These are phyloP conservation scores for Acropora yongei DNA, from an alignment of 64 coral and sea anemone species.

Conservation along the genomic window DNA sequence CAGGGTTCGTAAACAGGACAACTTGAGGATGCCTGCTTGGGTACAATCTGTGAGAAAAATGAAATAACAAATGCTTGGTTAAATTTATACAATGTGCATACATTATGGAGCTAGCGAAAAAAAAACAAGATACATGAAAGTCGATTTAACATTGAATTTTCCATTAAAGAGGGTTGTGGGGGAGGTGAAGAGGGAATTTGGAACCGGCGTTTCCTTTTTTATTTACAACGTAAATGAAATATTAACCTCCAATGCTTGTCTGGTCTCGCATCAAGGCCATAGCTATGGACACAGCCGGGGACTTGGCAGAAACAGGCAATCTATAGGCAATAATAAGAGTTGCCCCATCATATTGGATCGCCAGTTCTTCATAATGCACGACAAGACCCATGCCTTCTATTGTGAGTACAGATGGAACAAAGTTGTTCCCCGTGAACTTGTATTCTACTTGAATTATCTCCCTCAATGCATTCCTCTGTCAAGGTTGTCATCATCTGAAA, in stretches of 20 bases:
- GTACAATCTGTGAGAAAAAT: not conserved
- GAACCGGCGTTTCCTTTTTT: not conserved
- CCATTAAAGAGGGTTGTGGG: too few species aligned
- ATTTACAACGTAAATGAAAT: not conserved
- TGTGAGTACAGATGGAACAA: not conserved
- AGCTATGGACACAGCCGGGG: not conserved
- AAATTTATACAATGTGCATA: not conserved
- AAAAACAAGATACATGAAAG: too few species aligned
- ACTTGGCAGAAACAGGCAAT: conserved; percentile 19
- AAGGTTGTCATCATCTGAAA: not conserved
- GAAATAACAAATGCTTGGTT: not conserved
- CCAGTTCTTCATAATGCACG: conserved; percentile 3
- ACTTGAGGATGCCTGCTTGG: not conserved
- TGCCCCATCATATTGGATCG: not conserved
- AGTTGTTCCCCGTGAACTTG: conserved; percentile 4
- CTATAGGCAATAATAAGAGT: conserved; percentile 15
- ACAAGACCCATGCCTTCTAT: conserved; percentile 7
- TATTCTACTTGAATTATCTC: not conserved
- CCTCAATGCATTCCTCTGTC: not conserved
- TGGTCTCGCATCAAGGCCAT: not conserved
- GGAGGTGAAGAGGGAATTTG: too few species aligned
- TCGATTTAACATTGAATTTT: too few species aligned
- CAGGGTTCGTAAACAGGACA: not conserved
- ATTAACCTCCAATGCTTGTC: conserved; percentile 3
- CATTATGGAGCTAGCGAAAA: too few species aligned